Conservation (phyloP, 1,140 invertebrate genomes). For the Scaptomyza pallida region DNA sequence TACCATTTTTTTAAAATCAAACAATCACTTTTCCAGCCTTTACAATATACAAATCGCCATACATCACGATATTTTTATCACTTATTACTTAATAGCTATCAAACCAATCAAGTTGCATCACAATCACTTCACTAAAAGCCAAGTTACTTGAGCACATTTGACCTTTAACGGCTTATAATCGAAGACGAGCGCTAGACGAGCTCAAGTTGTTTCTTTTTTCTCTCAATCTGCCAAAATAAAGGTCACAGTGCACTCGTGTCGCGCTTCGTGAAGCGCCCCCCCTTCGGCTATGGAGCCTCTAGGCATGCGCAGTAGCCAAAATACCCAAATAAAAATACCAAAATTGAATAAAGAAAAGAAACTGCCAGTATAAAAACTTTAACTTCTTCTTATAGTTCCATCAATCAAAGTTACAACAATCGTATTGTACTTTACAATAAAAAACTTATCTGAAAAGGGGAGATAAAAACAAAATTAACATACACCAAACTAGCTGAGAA, state of each 20-base stretch:
- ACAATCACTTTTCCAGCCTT: background rate
- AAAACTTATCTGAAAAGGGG: background rate
- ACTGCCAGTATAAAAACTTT: background rate
- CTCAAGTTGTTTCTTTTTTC: conserved; percentile 9
- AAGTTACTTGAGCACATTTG: conserved; percentile 17
- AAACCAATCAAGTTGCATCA: background rate
- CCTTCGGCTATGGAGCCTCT: conserved; percentile 15
- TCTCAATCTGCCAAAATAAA: conserved; percentile 1
- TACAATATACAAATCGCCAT: background rate
- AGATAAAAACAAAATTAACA: conserved; percentile 9
- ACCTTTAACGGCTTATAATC: conserved; percentile 17
- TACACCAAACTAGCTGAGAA: background rate
- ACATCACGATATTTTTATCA: background rate
- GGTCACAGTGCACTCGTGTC: conserved; percentile 22
- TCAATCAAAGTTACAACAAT: background rate
- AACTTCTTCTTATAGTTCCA: background rate
- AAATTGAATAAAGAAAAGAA: background rate
- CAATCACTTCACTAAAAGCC: conserved; percentile 4
- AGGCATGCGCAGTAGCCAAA: conserved; percentile 39
- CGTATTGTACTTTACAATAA: conserved; percentile 3
- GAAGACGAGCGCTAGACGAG: background rate
- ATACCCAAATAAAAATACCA: conserved; percentile 14
- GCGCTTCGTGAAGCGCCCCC: background rate
- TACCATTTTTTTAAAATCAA: too few species aligned
- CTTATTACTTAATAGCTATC: background rate